Base-by-base conservation (phyloP, 2,797 vertebrate species). In the Eidolon dupreanum region DNA sequence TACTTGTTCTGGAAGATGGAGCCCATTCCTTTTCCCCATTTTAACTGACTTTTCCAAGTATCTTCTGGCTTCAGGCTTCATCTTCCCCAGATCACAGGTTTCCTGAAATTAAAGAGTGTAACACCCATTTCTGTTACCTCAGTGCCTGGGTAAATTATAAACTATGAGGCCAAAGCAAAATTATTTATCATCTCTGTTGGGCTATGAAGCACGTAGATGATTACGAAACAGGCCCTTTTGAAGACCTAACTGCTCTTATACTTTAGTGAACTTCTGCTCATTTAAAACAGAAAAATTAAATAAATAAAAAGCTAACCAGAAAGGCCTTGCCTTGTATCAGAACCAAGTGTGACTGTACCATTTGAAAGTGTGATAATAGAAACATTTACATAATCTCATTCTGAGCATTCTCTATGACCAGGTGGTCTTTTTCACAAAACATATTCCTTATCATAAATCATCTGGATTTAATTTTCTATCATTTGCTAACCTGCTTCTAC, bases 1-100 rank as follows among this genome's bases (percentile, higher is more conserved):
- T 55, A 99, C 98, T 94, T 99, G 99, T 96, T 98, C 97, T 51
- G 99, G 98, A 98, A 99, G 98, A 97, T 99, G 99, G 78, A 99
- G 98, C 86, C 99, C 99, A 0, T 99, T 99, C 79, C 99, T 98
- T 98, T 98, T 99, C 16, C 99, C 99, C 95, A 99, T 97, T 96
- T 99, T 99, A 82, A 99, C 97, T 0, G 99, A 99, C 95, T 99
- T 99, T 94, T 99, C 99, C 95, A 99, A 96, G 78, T 99, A 99
- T 17, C 99, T 96, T 95, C 98, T 99, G 78, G 99, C 99, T 98
- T 99, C 99, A 19, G 99, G 98, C 49, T 98, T 98, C 92, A 99
- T 77, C 93, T 98, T 97, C 68, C 97, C 98, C 90, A 98, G 97
- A 93, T 98, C 71, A 13, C 97, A 97, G 82, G 98, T 99, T 98